A percentile compares a stretch with the other conserved stretches of the same genome.
These are phyloP conservation scores for Rhamnusium bicolor DNA, from an alignment of 2,888 invertebrate species.

Conservation along the genomic window DNA sequence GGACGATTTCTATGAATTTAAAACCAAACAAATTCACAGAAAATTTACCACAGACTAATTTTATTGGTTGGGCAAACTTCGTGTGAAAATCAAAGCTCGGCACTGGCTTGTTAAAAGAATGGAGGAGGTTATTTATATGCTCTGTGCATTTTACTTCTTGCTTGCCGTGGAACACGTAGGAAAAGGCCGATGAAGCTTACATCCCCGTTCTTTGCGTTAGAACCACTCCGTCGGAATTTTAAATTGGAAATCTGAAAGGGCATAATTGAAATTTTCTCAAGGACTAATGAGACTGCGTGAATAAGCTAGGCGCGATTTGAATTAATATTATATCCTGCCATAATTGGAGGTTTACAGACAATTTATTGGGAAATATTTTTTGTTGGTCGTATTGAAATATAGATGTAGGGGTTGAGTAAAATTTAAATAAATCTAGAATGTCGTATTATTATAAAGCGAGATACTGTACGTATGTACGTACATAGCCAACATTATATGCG, in stretches of 20 bases:
- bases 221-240: slow-evolving; percentile 15
- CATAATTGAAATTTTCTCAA: slow-evolving; percentile 28
- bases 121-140: slow-evolving; percentile 31
- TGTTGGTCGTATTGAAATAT: neutral
- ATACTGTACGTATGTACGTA: too few relatives aligned
- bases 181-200: neutral
- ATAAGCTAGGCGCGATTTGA: neutral
- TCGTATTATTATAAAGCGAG: too few relatives aligned
- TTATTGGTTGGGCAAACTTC: slow-evolving; percentile 28
- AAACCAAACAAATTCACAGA: slow-evolving; percentile 32
- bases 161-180: slow-evolving; percentile 8
- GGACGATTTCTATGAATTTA: slow-evolving; percentile 23
- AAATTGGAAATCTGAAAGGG: slow-evolving; percentile 19
- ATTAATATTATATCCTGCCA: neutral
- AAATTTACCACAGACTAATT: slow-evolving; percentile 26
- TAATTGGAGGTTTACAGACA: slow-evolving; percentile 13
- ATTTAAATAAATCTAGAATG: too few relatives aligned
- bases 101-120: slow-evolving; percentile 14
- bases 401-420: neutral
- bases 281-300: slow-evolving; percentile 15
- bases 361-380: neutral
- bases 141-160: slow-evolving; percentile 20
- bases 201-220: neutral
- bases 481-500: too few relatives aligned
- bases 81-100: slow-evolving; percentile 30